phyloP scores from a whole-genome alignment of 2,888 invertebrate genomes.

The Caenorhabditis auriculariae region DNA sequence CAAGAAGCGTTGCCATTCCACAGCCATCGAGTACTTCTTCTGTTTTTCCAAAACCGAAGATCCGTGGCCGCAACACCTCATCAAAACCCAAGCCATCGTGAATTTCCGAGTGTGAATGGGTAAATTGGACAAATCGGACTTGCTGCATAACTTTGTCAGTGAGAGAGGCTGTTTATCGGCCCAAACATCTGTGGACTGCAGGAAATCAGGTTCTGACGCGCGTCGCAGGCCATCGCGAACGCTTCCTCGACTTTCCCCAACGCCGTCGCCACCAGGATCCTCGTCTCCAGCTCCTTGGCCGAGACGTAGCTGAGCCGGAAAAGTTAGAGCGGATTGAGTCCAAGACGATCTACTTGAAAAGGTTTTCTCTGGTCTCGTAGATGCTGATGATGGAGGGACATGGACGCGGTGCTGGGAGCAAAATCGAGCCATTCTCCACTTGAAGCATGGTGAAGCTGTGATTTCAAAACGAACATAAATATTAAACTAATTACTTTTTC shows the following conservation, averaged over 20 bases:
- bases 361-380: constrained; percentile 14
- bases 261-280: constrained; percentile 10
- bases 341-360: constrained; percentile 10
- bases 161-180: too few relatives aligned
- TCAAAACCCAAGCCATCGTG: constrained; percentile 69
- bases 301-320: constrained; percentile 21
- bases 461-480: too few relatives aligned
- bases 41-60: constrained; percentile 67
- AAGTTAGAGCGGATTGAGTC: background rate
- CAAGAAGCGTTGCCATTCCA: constrained; percentile 69
- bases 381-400: constrained; percentile 17
- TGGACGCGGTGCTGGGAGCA: constrained; percentile 25
- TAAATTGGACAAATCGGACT: too few relatives aligned
- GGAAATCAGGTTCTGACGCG: background rate
- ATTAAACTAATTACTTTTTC: too few relatives aligned
- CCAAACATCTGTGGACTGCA: too few relatives aligned
- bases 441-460: constrained; percentile 21
- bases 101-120: constrained; percentile 71
- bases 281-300: constrained; percentile 34
- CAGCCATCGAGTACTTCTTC: constrained; percentile 67
- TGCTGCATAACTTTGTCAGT: too few relatives aligned
- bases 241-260: constrained; percentile 10
- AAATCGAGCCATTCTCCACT: constrained; percentile 14
- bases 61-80: constrained; percentile 65
- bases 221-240: constrained; percentile 15